Base-by-base conservation (phyloP, 2,888 invertebrate genomes). In the Eupithecia tripunctaria region DNA sequence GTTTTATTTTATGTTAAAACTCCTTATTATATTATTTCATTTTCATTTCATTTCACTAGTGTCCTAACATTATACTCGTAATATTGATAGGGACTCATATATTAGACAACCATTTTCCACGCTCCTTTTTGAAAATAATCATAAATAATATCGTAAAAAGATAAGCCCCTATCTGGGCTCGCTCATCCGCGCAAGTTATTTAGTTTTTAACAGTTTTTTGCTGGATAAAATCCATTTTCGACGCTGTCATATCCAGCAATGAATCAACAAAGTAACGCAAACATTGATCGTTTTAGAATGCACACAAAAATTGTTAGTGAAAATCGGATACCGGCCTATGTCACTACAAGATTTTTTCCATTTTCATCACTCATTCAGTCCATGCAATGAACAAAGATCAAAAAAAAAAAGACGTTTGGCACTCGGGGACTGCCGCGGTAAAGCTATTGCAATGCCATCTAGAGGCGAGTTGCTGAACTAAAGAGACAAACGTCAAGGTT, bases 241-340 rank as follows among this genome's bases (percentile, higher is more conserved):
- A 18, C 15, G 29, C 18, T 60, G 60, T 29, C 29, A 60, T 60
- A 60, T 29, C 60, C 29, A 60, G 29, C 29, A 18, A 60, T 60
- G 60, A 60, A 60, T 60, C 60, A 60, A 60, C 60, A 60, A 29
- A 25, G 59, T 59, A 14, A 60, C 60, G 60, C 29, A 7, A 60
- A 29, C 29, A 65, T 65, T 8, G 18, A 60, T 60, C 8, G 60
- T 60, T 60, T 29, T 60, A 18, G 18, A 60, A 60, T 18, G 29
- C 18, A 60, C 60, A 29, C 60, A 29, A 60, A 60, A 29, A 29
- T 29, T 60, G 29, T 60, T 60, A 29, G 29, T 10, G 18, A 60
- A 29, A 8, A 7, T 18, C 8, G 29, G 29, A 56, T 10, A 56
- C 56, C 25, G 12, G 14, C 56, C 56, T 56, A 56, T 56, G 25